These are phyloP conservation scores for Cyprinodon brontotheroides DNA, from an alignment of 2,113 vertebrate genomes.

Conservation along the genomic window DNA sequence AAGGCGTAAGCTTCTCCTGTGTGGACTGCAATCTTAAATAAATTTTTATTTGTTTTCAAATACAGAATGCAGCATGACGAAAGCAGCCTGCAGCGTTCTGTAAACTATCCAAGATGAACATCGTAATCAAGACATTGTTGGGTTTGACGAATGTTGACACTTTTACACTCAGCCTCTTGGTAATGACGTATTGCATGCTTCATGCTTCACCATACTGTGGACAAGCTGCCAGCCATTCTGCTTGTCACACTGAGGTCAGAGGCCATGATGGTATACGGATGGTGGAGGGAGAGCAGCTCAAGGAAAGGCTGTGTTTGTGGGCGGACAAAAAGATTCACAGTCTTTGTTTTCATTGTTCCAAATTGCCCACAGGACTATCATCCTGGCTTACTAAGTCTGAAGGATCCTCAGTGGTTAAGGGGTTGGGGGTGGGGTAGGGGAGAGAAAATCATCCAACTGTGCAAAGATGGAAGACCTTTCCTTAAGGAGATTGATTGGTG, in stretches of 20 bases:
- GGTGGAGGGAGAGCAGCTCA: constrained; percentile 33
- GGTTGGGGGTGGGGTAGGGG: constrained; percentile 13
- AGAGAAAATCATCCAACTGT: constrained; percentile 53
- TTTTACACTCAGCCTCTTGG: constrained; percentile 35
- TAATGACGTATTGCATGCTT: constrained; percentile 44
- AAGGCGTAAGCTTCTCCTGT: no score
- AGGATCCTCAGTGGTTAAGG: constrained; percentile 39
- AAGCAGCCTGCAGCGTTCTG: constrained; percentile 12
- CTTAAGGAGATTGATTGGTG: constrained; percentile 34
- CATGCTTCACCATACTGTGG: constrained; percentile 55
- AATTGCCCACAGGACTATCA: constrained; percentile 34
- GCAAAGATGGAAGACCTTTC: constrained; percentile 20
- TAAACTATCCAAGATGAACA: constrained; percentile 9
- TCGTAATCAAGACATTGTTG: constrained; percentile 23
- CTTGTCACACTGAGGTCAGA: constrained; percentile 44
- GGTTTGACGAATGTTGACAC: constrained; percentile 48
- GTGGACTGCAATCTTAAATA: background rate
- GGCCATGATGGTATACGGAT: constrained; percentile 41
- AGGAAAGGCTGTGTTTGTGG: constrained; percentile 45
- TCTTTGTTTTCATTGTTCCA: constrained; percentile 31
- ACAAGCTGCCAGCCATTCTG: constrained; percentile 53
- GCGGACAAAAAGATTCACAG: constrained; percentile 13
- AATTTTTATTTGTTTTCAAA: background rate
- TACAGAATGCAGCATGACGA: background rate
- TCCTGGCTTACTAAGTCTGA: constrained; percentile 49